Percentiles rank a stretch among this genome's conserved stretches.
These are phyloP conservation scores for Morelia viridis DNA, from an alignment of 2,797 vertebrate genomes.

Conservation along the genomic window DNA sequence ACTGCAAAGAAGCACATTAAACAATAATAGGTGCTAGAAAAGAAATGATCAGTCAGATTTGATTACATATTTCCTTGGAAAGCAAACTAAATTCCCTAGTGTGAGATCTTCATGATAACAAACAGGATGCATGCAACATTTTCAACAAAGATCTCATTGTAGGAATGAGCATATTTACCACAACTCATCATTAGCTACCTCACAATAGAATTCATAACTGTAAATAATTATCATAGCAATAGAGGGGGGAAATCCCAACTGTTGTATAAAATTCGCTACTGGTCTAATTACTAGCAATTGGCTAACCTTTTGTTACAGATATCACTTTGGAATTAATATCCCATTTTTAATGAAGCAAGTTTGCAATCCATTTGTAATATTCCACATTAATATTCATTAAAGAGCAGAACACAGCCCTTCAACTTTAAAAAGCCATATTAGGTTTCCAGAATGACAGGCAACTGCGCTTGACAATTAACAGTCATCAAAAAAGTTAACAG, in stretches of 20 bases:
- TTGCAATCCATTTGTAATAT: not conserved
- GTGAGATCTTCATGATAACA: not conserved
- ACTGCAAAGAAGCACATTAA: not conserved
- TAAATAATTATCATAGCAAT: not conserved
- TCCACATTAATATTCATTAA: conserved; percentile 6
- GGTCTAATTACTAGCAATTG: conserved; percentile 15
- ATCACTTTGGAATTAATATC: not conserved
- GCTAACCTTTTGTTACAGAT: not conserved
- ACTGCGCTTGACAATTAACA: not conserved
- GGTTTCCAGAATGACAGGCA: not conserved
- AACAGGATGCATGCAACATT: not conserved
- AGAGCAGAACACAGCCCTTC: not conserved
- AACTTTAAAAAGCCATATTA: conserved; percentile 6
- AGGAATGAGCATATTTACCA: conserved; percentile 9
- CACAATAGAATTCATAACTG: conserved; percentile 1
- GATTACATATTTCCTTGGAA: not conserved
- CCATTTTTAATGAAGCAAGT: not conserved
- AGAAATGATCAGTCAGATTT: not conserved
- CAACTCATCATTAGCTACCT: not conserved
- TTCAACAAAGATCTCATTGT: not conserved
- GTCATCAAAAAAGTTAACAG: conserved; percentile 13
- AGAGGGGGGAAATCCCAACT: not conserved
- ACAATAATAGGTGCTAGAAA: not conserved
- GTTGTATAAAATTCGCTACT: conserved; percentile 17
- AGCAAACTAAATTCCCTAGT: not conserved